These are phyloP conservation scores for Calameuta idolon DNA, from an alignment of 2,888 invertebrate species.

Conservation along the genomic window DNA sequence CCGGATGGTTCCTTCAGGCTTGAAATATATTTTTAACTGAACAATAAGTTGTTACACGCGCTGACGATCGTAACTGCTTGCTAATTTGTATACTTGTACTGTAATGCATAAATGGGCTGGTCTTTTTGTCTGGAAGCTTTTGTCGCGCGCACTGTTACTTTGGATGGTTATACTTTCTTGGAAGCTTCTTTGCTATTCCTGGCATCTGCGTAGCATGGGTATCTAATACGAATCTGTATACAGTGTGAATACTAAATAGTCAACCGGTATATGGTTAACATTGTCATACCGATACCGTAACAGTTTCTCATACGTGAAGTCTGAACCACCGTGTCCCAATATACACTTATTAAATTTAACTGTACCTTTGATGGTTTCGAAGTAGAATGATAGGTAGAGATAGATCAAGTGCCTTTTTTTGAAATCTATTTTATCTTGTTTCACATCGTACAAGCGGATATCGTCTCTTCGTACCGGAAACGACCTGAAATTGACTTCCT, in stretches of 20 bases:
- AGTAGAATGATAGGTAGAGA: background rate
- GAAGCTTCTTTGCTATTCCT: background rate
- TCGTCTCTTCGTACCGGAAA: background rate
- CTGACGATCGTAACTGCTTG: too few relatives aligned
- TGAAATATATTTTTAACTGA: background rate
- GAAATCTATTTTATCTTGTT: background rate
- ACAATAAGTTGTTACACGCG: background rate
- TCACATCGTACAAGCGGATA: background rate
- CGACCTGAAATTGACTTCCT: background rate
- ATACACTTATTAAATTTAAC: background rate
- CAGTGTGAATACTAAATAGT: background rate
- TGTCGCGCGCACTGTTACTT: background rate
- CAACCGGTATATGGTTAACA: background rate
- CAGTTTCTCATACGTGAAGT: background rate
- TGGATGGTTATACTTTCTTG: background rate
- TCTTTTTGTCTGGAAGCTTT: background rate
- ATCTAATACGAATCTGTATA: background rate
- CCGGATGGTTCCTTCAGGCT: background rate
- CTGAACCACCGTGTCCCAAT: background rate
- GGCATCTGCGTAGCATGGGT: background rate
- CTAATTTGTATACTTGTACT: too few relatives aligned
- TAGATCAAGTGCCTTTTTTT: background rate
- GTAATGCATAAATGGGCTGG: background rate
- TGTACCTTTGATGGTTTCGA: background rate
- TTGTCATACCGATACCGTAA: background rate